phyloP scores from a whole-genome alignment of 1,140 invertebrate genomes.

The Caenorhabditis latens region DNA sequence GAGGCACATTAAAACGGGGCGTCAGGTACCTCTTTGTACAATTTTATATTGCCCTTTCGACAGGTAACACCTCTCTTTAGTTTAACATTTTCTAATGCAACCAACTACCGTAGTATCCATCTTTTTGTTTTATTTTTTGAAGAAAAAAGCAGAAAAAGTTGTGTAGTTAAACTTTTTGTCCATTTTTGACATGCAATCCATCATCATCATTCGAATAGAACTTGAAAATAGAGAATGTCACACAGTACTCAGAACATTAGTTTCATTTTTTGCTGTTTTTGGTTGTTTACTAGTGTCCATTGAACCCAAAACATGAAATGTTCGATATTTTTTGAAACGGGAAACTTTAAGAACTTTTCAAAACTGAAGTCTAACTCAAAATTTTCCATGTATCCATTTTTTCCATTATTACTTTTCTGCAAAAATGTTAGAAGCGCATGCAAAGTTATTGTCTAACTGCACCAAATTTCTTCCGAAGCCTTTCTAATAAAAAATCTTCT shows the following conservation, averaged over 20 bases:
- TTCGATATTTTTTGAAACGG: neutral
- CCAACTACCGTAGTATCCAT: neutral
- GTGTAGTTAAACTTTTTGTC: conserved; percentile 12
- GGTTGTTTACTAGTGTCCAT: neutral
- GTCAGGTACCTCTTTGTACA: neutral
- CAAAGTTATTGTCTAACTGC: too few species aligned
- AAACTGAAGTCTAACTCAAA: too few species aligned
- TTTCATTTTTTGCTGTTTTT: neutral
- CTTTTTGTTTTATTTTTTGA: neutral
- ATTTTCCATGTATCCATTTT: too few species aligned
- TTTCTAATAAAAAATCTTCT: too few species aligned
- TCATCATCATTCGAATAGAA: conserved; percentile 33
- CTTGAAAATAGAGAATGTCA: conserved; percentile 3
- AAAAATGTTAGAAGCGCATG: too few species aligned
- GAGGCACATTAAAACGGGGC: neutral
- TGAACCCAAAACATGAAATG: neutral
- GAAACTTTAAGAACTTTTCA: too few species aligned
- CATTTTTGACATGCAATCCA: conserved; percentile 27
- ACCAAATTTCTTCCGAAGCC: too few species aligned
- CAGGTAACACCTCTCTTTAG: neutral
- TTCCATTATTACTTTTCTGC: too few species aligned
- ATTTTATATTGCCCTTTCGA: neutral
- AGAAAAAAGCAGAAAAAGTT: neutral
- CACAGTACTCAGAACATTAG: conserved; percentile 11
- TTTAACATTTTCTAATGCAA: neutral